A percentile compares a stretch with the other conserved stretches of the same genome.
These are phyloP conservation scores for Ramphastos sulfuratus DNA, from an alignment of 2,113 vertebrate genomes.

Conservation along the genomic window DNA sequence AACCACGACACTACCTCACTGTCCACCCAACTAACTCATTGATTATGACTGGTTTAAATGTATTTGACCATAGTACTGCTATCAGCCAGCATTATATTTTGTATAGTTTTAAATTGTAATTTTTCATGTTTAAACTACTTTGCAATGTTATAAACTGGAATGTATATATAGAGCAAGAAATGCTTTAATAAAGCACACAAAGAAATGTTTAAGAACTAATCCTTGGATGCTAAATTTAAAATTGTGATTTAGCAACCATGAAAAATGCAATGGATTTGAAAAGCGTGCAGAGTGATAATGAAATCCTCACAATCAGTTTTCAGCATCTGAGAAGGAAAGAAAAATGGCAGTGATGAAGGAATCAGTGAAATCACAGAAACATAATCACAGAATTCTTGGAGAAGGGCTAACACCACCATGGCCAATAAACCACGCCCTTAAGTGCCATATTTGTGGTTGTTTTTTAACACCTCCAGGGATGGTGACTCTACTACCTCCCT, in stretches of 20 bases:
- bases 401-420: too few species aligned
- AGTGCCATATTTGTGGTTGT: too few species aligned
- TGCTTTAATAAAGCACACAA: background rate
- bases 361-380: background rate
- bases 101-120: background rate
- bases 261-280: background rate
- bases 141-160: background rate
- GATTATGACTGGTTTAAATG: background rate
- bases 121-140: background rate
- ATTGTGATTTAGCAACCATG: background rate
- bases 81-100: background rate
- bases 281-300: background rate
- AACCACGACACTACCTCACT: too few species aligned
- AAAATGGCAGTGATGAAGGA: background rate
- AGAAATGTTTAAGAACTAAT: background rate
- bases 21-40: too few species aligned
- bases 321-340: background rate
- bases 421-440: too few species aligned
- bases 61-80: background rate
- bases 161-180: background rate
- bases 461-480: too few species aligned
- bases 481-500: too few species aligned
- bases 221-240: background rate
- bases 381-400: too few species aligned
- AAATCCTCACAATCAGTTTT: background rate